These are phyloP conservation scores for Orycteropus afer DNA, from an alignment of 2,113 vertebrate genomes.

Conservation along the genomic window DNA sequence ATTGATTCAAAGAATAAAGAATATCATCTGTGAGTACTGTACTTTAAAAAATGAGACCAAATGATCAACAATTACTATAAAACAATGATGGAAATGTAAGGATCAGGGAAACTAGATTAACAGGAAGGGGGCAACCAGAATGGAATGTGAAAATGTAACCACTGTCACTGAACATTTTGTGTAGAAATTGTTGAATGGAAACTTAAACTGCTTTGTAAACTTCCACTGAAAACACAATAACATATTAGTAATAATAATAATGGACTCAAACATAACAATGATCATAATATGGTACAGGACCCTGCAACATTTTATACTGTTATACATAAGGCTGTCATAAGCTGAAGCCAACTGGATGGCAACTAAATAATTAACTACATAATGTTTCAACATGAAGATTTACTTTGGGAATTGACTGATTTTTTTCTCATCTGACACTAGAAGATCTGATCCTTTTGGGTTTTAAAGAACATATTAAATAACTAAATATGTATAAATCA, in stretches of 20 bases:
- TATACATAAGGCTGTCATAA: background rate
- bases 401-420: background rate
- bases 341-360: background rate
- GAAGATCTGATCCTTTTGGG: conserved; percentile 9
- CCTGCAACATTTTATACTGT: no score
- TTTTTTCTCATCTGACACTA: background rate
- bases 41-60: background rate
- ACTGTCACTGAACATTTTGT: no score
- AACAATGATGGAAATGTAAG: background rate
- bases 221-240: no score
- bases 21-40: background rate
- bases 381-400: background rate
- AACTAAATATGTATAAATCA: background rate
- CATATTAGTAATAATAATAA: no score
- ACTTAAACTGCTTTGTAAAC: no score
- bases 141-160: no score
- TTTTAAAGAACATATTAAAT: conserved; percentile 44
- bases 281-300: no score
- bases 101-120: background rate
- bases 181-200: background rate
- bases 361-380: background rate
- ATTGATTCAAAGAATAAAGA: no score
- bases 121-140: no score
- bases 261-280: no score
- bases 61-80: background rate